Percentiles rank a stretch among this genome's conserved stretches.
phyloP scores from a whole-genome alignment of 2,888 invertebrate species.

The Deilephila porcellus region DNA sequence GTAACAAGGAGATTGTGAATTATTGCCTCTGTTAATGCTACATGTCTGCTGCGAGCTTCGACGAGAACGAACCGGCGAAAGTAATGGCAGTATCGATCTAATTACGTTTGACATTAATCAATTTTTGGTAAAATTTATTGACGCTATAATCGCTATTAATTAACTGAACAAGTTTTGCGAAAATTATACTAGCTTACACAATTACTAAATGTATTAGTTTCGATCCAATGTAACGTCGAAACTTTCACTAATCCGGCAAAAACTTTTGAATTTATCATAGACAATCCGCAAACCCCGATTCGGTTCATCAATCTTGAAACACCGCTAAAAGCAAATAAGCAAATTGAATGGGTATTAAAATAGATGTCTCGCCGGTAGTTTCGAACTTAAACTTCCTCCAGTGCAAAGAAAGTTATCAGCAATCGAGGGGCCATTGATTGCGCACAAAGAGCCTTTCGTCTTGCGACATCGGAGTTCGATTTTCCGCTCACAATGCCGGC shows the following conservation, averaged over 20 bases:
- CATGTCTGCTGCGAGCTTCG: constrained; percentile 2
- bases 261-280: constrained; percentile 2
- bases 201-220: not conserved
- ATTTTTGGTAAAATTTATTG: not conserved
- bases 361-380: constrained; percentile 29
- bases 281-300: constrained; percentile 6
- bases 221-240: not conserved
- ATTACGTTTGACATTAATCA: not conserved
- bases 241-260: not conserved
- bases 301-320: constrained; percentile 21
- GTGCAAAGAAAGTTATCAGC: constrained; percentile 79
- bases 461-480: constrained; percentile 78
- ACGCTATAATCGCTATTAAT: not conserved
- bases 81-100: not conserved
- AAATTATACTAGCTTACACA: not conserved
- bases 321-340: constrained; percentile 25
- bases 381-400: constrained; percentile 64
- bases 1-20: constrained; percentile 75
- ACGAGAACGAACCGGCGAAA: not conserved
- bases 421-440: constrained; percentile 81
- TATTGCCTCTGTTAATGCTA: constrained; percentile 56
- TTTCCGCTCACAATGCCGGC: constrained; percentile 77
- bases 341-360: constrained; percentile 28
- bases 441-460: constrained; percentile 77
- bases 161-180: not conserved